These are phyloP conservation scores for Drosophila kohkoa DNA, from an alignment of 1,140 invertebrate species.

Conservation along the genomic window DNA sequence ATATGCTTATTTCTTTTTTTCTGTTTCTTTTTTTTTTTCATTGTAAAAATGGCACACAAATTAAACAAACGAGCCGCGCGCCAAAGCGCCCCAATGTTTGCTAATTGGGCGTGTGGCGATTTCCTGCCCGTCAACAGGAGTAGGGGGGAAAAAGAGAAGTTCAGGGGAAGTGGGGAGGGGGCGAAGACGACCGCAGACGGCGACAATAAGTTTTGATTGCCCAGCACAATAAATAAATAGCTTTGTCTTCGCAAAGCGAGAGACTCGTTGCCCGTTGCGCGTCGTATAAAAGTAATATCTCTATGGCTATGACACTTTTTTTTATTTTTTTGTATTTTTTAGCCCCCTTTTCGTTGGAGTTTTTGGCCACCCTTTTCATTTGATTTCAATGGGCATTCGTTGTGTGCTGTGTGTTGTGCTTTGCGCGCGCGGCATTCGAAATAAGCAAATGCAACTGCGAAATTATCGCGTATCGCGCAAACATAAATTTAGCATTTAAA, in stretches of 20 bases:
- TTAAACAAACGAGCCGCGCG: conserved; percentile 58
- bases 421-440: conserved; percentile 16
- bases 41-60: conserved; percentile 43
- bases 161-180: neutral
- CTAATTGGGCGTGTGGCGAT: conserved; percentile 81
- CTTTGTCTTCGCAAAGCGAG: conserved; percentile 41
- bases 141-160: neutral
- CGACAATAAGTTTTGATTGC: conserved; percentile 81
- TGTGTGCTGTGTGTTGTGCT: conserved; percentile 26
- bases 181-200: conserved; percentile 26
- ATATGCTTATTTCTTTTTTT: conserved; percentile 28
- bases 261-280: neutral
- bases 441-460: conserved; percentile 33
- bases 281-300: no score
- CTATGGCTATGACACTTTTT: neutral
- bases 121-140: conserved; percentile 53
- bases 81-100: conserved; percentile 63
- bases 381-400: conserved; percentile 17
- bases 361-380: conserved; percentile 7
- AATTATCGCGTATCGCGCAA: conserved; percentile 30
- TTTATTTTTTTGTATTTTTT: neutral
- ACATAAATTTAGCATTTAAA: conserved; percentile 60
- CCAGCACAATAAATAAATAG: conserved; percentile 59
- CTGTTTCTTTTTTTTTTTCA: conserved; percentile 5
- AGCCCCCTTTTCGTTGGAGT: neutral